Base-by-base conservation (phyloP, 2,888 invertebrate species). In the Amphiduros pacificus region DNA sequence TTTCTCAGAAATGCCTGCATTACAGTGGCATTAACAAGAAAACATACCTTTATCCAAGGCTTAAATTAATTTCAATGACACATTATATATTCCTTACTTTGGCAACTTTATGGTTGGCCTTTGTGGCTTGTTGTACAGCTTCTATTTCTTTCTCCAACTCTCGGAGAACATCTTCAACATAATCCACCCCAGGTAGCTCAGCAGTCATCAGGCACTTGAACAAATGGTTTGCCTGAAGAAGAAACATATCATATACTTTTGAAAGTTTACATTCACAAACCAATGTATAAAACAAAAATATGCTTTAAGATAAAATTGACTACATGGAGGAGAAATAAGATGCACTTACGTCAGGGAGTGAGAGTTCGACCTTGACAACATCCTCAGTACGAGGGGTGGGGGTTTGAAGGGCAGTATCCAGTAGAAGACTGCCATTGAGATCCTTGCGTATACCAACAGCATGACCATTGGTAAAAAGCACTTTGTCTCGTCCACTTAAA, bases 371-470 rank as follows among this genome's bases (percentile, higher is more conserved):
- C 80, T 89, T 90, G 71, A 94, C 89, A 73, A 87, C 84, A 77
- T 92, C 91, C 74, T 92, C 91, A 56, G 89, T 86, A 73, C 89
- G 88, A 55, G 87, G 84, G 65, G 93, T 87, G 55, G 92, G 90
- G 65, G 90, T 89, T 84, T 95, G 94, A 63, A 95, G 86, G 74
- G 93, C 91, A 56, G 94, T 93, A 79, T 94, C 93, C 73, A 95
- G 85, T 62, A 95, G 85, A 57, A 95, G 85, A 59, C 94, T 92
- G 66, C 94, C 94, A 85, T 93, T 94, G 82, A 94, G 92, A 83
- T 94, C 94, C 60, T 91, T 90, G 64, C 95, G 88, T 65, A 93
- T 89, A 68, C 93, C 92, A 72, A 94, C 86, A 67, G 90, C 89
- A 76, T 87, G 87, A 70, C 89, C 89, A 85, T 93, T 91, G 84